Evolutionary conservation across 2,888 invertebrate species (phyloP).

Genomic region (Drosophila merina): DNA sequence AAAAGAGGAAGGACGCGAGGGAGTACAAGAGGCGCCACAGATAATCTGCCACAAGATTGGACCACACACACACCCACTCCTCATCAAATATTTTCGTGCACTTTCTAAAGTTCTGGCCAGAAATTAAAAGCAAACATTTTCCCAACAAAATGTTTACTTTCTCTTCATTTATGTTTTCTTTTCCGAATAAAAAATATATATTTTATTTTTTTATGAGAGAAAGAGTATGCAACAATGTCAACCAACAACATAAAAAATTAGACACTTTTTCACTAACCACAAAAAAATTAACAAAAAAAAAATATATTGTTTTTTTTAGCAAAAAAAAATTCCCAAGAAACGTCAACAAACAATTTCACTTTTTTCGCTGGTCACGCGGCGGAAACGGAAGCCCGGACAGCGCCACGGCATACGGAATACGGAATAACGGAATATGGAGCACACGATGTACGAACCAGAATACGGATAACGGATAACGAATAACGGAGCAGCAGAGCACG

Average conservation of each 20-base stretch:
- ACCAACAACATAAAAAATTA: not conserved
- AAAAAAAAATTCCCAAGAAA: not conserved
- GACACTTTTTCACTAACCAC: slow-evolving; percentile 1
- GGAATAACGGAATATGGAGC: slow-evolving; percentile 7
- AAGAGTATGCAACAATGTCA: not conserved
- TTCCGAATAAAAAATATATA: not conserved
- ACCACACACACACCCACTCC: no score
- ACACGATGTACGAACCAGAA: not conserved
- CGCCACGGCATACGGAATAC: not conserved
- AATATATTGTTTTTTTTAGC: not conserved
- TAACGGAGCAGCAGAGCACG: slow-evolving; percentile 38
- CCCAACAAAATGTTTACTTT: slow-evolving; percentile 10
- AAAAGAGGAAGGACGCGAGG: not conserved
- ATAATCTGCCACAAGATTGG: not conserved
- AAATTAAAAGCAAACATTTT: slow-evolving; percentile 19
- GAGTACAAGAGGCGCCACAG: not conserved
- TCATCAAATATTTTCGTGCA: not conserved
- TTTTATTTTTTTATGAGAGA: not conserved
- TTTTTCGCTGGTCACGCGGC: not conserved
- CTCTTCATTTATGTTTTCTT: not conserved
- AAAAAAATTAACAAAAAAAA: not conserved
- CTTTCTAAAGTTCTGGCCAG: not conserved
- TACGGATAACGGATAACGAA: slow-evolving; percentile 8
- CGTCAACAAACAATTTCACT: slow-evolving; percentile 2
- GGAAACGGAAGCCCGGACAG: not conserved